phyloP scores from a whole-genome alignment of 2,888 invertebrate species.

The Philhelius pedissequus region DNA sequence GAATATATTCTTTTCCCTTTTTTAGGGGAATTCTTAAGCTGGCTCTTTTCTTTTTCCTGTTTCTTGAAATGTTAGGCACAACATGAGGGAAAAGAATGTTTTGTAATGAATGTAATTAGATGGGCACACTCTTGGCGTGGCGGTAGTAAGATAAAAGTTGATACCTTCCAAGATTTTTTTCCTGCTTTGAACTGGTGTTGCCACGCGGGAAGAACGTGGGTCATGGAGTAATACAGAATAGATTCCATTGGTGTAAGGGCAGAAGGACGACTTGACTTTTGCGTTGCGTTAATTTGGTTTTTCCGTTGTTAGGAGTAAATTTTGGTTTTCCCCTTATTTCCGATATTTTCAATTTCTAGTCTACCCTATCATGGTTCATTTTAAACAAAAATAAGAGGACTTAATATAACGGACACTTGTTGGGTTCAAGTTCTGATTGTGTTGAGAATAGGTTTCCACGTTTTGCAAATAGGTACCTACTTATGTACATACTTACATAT shows the following conservation, averaged over 20 bases:
- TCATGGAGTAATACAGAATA: not conserved
- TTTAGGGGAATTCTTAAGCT: slow-evolving; percentile 49
- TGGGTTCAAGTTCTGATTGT: too few relatives aligned
- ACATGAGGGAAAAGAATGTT: slow-evolving; percentile 22
- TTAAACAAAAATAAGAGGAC: not conserved
- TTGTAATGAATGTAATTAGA: slow-evolving; percentile 72
- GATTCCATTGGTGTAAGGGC: not conserved
- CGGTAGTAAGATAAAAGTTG: slow-evolving; percentile 2
- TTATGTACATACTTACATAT: too few relatives aligned
- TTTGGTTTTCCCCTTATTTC: not conserved
- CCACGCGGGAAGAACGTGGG: slow-evolving; percentile 54
- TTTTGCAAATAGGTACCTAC: too few relatives aligned
- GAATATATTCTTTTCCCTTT: slow-evolving; percentile 26
- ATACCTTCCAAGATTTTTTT: slow-evolving; percentile 7
- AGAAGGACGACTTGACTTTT: not conserved
- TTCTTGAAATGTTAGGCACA: slow-evolving; percentile 2
- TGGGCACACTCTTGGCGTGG: slow-evolving; percentile 73
- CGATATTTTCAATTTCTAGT: not conserved
- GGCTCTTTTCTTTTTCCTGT: slow-evolving; percentile 20
- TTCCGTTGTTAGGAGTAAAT: slow-evolving; percentile 7
- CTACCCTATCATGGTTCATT: slow-evolving; percentile 12
- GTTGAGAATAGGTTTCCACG: too few relatives aligned
- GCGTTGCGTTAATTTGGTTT: slow-evolving; percentile 28
- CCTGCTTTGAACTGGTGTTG: slow-evolving; percentile 22
- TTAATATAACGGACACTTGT: too few relatives aligned